Evolutionary conservation across 2,797 vertebrate species (phyloP), one percentile per base, ranked within the genome.

Genomic region (Helicolenus hilgendorfi): DNA sequence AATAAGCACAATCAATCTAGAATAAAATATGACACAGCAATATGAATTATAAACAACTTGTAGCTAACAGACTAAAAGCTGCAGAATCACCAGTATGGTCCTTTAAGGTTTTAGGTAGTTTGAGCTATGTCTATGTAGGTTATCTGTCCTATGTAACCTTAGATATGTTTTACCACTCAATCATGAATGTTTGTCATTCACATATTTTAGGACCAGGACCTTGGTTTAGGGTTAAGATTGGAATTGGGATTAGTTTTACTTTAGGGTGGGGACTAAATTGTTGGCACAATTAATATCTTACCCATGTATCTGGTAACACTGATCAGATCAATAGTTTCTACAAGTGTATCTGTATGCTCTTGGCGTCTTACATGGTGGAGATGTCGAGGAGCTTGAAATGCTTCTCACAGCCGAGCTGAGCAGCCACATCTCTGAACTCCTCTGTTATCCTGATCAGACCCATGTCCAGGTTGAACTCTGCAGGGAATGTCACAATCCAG

Each of bases 401-500:
- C 60, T 98, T 97, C 72, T 99, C 98, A 78, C 96, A 97, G 82
- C 98, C 98, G 0, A 99, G 97, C 85, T 98, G 97, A 83, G 95
- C 97, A 20, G 98, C 98, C 88, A 97, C 94, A 64, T 98, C 98
- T 94, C 97, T 96, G 92, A 99, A 99, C 90, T 99, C 98, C 91
- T 99, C 98, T 11, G 98, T 99, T 85, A 99, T 96, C 75, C 89
- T 96, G 92, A 99, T 98, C 92, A 99, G 97, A 84, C 98, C 98
- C 70, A 99, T 96, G 93, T 99, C 99, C 96, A 99, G 97, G 94
- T 99, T 99, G 94, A 99, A 99, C 94, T 99, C 99, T 0, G 99
- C 99, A 83, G 99, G 99, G 92, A 99, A 99, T 86, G 98, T 98
- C 81, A 98, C 96, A 93, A 99, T 99, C 99, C 99, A 99, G 96